These are phyloP conservation scores for Protonibea diacanthus DNA, from an alignment of 2,797 vertebrate species.

Conservation along the genomic window DNA sequence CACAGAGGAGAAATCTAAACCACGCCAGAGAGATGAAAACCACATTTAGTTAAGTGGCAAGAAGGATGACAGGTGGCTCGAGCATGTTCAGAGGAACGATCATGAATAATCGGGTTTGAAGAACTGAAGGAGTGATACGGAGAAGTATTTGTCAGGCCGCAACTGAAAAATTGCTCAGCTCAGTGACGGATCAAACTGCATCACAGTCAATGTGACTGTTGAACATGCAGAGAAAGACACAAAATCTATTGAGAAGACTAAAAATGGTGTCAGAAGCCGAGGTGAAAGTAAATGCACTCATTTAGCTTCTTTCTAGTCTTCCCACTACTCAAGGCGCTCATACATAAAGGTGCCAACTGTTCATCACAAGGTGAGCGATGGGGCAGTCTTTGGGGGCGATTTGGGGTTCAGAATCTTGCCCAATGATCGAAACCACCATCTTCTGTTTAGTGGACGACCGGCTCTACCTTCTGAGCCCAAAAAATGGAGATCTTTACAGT, in stretches of 20 bases:
- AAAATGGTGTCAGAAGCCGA: not conserved
- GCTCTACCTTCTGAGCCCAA: no score
- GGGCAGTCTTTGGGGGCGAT: no score
- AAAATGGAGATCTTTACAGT: constrained; percentile 32
- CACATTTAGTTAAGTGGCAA: constrained; percentile 70
- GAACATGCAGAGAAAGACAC: not conserved
- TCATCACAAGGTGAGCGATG: no score
- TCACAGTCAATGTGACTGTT: constrained; percentile 13
- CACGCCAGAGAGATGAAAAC: constrained; percentile 72
- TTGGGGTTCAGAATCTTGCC: no score
- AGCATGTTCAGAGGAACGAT: constrained; percentile 60
- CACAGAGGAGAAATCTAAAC: constrained; percentile 61
- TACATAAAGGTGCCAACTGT: no score
- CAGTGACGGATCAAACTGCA: constrained; percentile 42
- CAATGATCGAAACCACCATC: no score
- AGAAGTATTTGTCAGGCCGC: constrained; percentile 61
- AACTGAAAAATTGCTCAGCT: constrained; percentile 30
- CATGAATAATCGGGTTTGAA: constrained; percentile 76
- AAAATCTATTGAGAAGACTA: constrained; percentile 2
- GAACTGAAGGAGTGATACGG: constrained; percentile 52
- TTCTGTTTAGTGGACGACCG: no score
- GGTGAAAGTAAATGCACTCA: constrained; percentile 4
- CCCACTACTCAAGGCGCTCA: no score
- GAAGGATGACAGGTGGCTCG: constrained; percentile 65
- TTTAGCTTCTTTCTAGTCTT: no score